Conservation (phyloP, 2,113 vertebrate species). For the Ellobius talpinus region DNA sequence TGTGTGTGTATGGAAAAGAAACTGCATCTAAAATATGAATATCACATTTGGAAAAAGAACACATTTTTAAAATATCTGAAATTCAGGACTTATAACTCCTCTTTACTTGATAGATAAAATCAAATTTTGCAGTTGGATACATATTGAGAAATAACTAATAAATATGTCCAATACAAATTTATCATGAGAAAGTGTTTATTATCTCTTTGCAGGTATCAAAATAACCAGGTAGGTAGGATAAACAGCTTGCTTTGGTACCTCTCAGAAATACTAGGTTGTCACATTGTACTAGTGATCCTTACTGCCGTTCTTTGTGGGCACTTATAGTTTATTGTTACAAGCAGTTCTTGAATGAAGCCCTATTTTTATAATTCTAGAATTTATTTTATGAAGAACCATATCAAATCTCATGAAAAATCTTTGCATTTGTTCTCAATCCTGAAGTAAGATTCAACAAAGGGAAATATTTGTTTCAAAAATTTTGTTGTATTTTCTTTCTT, state of each 20-base stretch:
- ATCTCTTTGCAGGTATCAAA: not conserved
- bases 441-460: not conserved
- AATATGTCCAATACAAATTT: not conserved
- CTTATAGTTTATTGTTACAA: not conserved
- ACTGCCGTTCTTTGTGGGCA: not conserved
- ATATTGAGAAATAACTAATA: not conserved
- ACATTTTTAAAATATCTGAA: constrained; percentile 46
- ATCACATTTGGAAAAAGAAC: constrained; percentile 3
- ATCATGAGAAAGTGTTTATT: not conserved
- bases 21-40: not conserved
- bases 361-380: constrained; percentile 17
- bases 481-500: not conserved
- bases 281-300: not conserved
- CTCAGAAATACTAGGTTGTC: not conserved
- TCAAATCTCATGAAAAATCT: not conserved
- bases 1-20: not conserved
- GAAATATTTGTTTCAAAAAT: not conserved
- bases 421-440: not conserved
- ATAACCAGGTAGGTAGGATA: fast-evolving
- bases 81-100: not conserved
- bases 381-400: not conserved
- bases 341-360: not conserved
- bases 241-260: not conserved
- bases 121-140: not conserved
- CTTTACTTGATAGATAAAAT: constrained; percentile 39